These are phyloP conservation scores for Peromyscus polionotus DNA, from an alignment of 2,113 vertebrate genomes.

Conservation along the genomic window DNA sequence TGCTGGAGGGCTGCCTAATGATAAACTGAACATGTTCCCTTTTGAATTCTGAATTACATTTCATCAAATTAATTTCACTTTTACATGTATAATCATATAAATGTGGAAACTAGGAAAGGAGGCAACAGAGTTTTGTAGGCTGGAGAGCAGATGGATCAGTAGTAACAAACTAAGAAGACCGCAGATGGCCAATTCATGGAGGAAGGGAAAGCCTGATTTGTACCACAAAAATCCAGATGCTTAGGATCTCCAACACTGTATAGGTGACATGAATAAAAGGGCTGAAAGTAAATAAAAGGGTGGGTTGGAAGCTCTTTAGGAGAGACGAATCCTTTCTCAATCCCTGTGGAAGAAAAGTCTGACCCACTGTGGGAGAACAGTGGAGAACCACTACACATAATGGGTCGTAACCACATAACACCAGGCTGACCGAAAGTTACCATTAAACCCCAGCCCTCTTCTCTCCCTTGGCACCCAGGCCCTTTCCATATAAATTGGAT, in stretches of 20 bases:
- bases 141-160: conserved; percentile 25
- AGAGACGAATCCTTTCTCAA: not conserved
- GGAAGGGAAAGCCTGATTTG: not conserved
- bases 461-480: not conserved
- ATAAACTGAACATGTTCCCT: not conserved
- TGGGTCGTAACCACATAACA: not conserved
- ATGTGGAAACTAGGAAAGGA: conserved; percentile 15
- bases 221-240: conserved; percentile 4
- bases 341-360: not conserved
- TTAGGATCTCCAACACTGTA: not conserved
- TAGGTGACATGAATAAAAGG: not conserved
- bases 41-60: not conserved
- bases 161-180: not conserved
- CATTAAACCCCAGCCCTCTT: not conserved
- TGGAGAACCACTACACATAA: not conserved
- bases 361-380: not conserved
- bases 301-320: conserved; percentile 1
- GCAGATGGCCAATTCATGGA: not conserved
- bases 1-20: not conserved
- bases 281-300: conserved; percentile 1
- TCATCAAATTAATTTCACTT: conserved; percentile 47
- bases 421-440: not conserved
- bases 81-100: not conserved
- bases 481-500: not conserved
- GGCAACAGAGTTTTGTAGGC: not conserved